phyloP scores from a whole-genome alignment of 2,797 vertebrate species.

The Danio choprae region DNA sequence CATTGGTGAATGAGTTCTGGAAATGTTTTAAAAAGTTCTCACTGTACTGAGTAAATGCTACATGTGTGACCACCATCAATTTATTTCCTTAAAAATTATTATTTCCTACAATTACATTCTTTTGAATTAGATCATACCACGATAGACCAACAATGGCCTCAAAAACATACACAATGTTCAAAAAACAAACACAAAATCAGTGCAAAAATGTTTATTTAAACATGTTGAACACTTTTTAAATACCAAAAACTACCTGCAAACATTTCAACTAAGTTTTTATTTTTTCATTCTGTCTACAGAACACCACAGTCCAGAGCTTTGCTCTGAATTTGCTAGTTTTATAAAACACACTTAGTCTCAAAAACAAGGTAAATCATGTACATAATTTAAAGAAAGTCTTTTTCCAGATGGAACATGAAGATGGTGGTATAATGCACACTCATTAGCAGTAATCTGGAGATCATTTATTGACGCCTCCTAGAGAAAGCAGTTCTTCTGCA shows the following conservation, averaged over 20 bases:
- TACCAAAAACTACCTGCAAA: background rate
- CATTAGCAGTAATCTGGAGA: background rate
- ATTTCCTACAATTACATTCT: background rate
- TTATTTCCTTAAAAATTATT: too few relatives aligned
- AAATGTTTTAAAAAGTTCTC: background rate
- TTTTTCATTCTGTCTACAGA: background rate
- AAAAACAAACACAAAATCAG: constrained; percentile 33
- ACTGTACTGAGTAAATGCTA: background rate
- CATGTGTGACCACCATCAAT: background rate
- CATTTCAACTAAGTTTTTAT: background rate
- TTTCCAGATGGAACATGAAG: background rate
- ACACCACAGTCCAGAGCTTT: background rate
- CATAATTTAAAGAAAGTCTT: background rate
- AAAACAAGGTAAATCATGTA: constrained; percentile 9
- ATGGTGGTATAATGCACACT: background rate
- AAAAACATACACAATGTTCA: background rate
- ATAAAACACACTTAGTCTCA: background rate
- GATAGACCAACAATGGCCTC: background rate
- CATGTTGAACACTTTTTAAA: constrained; percentile 6
- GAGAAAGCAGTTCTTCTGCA: constrained; percentile 49
- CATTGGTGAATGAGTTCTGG: background rate
- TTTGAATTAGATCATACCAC: background rate
- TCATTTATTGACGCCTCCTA: constrained; percentile 48
- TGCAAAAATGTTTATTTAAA: constrained; percentile 42
- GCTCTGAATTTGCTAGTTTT: background rate